phyloP scores from a whole-genome alignment of 2,888 invertebrate species.

The Actias luna region DNA sequence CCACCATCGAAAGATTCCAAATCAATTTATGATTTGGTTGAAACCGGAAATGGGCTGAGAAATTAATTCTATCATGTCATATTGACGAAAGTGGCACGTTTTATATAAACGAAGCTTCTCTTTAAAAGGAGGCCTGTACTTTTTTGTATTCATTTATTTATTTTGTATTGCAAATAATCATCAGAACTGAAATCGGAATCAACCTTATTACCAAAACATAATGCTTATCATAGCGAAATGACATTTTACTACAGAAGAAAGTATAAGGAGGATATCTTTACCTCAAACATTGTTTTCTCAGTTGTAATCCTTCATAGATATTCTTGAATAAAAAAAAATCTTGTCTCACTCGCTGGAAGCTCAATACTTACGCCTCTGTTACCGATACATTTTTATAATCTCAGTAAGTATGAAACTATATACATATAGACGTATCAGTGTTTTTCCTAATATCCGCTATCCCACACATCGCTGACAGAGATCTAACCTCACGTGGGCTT shows the following conservation, averaged over 20 bases:
- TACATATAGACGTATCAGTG: not conserved
- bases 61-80: too few species aligned
- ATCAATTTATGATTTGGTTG: too few species aligned
- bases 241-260: not conserved
- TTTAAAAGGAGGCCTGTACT: too few species aligned
- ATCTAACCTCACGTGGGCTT: not conserved
- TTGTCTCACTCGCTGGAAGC: not conserved
- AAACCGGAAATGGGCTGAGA: too few species aligned
- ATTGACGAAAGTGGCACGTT: too few species aligned
- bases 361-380: not conserved
- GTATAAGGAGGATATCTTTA: not conserved
- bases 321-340: not conserved
- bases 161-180: not conserved
- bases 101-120: too few species aligned
- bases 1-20: too few species aligned
- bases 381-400: not conserved
- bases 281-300: not conserved
- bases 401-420: constrained; percentile 1
- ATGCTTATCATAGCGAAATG: too few species aligned
- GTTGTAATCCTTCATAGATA: not conserved
- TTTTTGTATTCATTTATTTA: too few species aligned
- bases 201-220: too few species aligned
- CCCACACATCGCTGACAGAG: not conserved
- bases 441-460: not conserved
- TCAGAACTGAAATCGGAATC: too few species aligned